These are phyloP conservation scores for Dryobates pubescens DNA, from an alignment of 2,797 vertebrate species.

Conservation along the genomic window DNA sequence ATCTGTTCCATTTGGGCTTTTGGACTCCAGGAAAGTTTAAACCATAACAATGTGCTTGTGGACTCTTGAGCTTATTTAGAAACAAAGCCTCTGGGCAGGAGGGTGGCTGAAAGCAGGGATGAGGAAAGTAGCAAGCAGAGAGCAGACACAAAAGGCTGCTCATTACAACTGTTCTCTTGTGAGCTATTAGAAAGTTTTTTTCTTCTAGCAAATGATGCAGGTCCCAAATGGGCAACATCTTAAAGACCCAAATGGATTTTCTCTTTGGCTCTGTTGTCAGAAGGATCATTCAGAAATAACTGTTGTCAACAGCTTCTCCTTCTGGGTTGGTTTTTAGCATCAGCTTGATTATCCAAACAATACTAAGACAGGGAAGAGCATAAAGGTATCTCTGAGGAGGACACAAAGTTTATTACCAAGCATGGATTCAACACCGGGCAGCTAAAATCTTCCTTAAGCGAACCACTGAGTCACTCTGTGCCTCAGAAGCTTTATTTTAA, in stretches of 20 bases:
- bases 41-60: background rate
- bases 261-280: background rate
- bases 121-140: background rate
- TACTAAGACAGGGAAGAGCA: background rate
- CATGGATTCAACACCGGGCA: background rate
- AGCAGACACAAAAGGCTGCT: background rate
- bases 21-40: no score
- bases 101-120: background rate
- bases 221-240: background rate
- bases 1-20: no score
- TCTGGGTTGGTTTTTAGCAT: fast-evolving
- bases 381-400: background rate
- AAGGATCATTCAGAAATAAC: background rate
- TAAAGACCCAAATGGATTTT: background rate
- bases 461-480: background rate
- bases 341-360: background rate
- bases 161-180: background rate
- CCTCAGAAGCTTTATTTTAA: background rate
- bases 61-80: background rate
- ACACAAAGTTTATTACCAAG: background rate
- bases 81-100: background rate
- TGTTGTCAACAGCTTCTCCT: background rate
- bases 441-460: background rate
- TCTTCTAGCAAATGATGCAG: background rate
- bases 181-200: background rate